Percentiles rank a stretch among this genome's conserved stretches.
phyloP scores from a whole-genome alignment of 2,113 vertebrate species.

The Pachypanchax playfairii region DNA sequence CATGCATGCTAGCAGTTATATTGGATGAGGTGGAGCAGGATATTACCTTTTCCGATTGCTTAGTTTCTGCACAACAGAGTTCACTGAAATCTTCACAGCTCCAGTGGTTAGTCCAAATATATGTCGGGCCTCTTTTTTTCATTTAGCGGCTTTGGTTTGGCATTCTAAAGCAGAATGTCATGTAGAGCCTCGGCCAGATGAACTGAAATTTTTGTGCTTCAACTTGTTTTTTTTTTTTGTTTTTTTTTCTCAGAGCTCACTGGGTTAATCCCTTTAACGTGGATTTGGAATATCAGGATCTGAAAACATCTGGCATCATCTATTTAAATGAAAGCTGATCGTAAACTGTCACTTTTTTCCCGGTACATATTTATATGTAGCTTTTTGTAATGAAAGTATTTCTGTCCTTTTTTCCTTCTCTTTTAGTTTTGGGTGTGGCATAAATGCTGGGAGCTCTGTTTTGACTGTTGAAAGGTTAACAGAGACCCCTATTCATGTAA shows the following conservation, averaged over 20 bases:
- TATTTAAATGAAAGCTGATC: neutral
- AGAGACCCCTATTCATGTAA: slow-evolving; percentile 65
- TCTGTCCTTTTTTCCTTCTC: slow-evolving; percentile 41
- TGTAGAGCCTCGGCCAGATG: slow-evolving; percentile 11
- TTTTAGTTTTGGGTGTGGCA: slow-evolving; percentile 62
- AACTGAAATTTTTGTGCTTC: slow-evolving; percentile 33
- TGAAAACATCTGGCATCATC: slow-evolving; percentile 21
- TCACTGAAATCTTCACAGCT: slow-evolving; percentile 21
- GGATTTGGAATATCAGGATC: slow-evolving; percentile 18
- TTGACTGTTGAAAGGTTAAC: slow-evolving; percentile 54
- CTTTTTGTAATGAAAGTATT: slow-evolving; percentile 30
- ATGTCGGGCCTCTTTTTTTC: slow-evolving; percentile 43
- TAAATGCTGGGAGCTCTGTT: slow-evolving; percentile 42
- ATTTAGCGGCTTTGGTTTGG: slow-evolving; percentile 57
- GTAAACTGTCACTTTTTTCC: neutral
- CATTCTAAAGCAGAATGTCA: slow-evolving; percentile 24
- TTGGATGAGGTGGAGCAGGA: slow-evolving; percentile 9
- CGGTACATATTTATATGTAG: too few relatives aligned
- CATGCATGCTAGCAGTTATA: slow-evolving; percentile 11
- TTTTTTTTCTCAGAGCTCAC: slow-evolving; percentile 14
- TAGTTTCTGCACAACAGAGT: slow-evolving; percentile 8
- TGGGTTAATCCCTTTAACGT: slow-evolving; percentile 22
- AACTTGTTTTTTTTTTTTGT: slow-evolving; percentile 23
- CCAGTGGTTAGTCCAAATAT: slow-evolving; percentile 57
- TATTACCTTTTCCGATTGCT: slow-evolving; percentile 27